A percentile compares a stretch with the other conserved stretches of the same genome.
These are phyloP conservation scores for Myodes glareolus DNA, from an alignment of 2,113 vertebrate genomes.

Conservation along the genomic window DNA sequence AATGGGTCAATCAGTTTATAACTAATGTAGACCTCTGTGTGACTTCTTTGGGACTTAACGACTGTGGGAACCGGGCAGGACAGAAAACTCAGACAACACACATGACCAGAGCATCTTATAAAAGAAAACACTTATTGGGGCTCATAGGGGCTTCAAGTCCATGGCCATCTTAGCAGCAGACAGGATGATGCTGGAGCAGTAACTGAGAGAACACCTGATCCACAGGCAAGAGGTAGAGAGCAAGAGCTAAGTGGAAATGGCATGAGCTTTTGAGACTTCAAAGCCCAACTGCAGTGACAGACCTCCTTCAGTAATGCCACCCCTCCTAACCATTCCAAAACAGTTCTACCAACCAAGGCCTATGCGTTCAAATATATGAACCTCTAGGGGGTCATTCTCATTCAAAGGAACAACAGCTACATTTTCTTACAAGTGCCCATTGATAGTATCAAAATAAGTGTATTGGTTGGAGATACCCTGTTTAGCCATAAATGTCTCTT, in stretches of 20 bases:
- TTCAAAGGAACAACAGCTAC: not conserved
- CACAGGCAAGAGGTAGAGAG: not conserved
- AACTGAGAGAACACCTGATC: not conserved
- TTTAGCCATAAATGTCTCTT: slow-evolving; percentile 53
- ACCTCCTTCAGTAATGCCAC: not conserved
- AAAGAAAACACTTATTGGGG: not conserved
- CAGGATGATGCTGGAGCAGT: not conserved
- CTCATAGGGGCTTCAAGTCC: not conserved
- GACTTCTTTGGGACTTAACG: no score
- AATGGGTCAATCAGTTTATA: no score
- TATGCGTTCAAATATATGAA: not conserved
- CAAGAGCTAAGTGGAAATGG: not conserved
- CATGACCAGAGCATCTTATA: not conserved
- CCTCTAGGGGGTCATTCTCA: not conserved
- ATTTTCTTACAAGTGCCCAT: slow-evolving; percentile 52
- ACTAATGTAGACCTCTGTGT: no score
- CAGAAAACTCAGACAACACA: not conserved
- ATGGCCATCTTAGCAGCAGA: not conserved
- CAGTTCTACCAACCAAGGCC: not conserved
- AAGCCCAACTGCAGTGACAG: not conserved
- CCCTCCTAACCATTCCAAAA: not conserved
- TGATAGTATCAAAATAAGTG: slow-evolving; percentile 22
- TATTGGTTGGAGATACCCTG: slow-evolving; percentile 1
- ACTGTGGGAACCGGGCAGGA: no score
- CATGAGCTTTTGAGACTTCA: not conserved